Base-by-base conservation (phyloP, 2,888 invertebrate genomes). In the Cerastoderma edule region DNA sequence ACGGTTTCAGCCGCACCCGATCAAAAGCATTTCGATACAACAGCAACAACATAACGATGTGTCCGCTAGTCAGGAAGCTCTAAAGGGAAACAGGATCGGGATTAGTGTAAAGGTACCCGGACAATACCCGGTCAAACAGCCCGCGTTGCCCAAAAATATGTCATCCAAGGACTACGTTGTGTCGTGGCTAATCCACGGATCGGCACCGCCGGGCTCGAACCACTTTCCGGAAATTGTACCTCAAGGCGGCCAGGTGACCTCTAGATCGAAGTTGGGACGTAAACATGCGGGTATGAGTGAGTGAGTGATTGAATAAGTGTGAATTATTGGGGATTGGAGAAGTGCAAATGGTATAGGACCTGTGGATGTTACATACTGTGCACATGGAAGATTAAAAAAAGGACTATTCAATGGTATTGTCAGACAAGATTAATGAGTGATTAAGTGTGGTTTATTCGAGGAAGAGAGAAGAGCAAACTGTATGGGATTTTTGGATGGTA, bases 111-210 rank as follows among this genome's bases (percentile, higher is more conserved):
- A 67, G 65, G 66, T 84, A 10, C 78, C 84, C 6, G 78, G 78
- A 75, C 80, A 85, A 54, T 78, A 74, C 39, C 78, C 83, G 0
- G 19, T 60, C 32, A 66, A 53, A 30, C 60, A 66, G 13, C 80
- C 80, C 3, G 66, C 64, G 16, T 68, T 85, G 30, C 86, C 86
- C 1, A 77, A 80, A 35, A 72, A 85, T 32, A 81, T 86, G 80
- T 78, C 83, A 8, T 85, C 85, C 1, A 85, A 85, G 67, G 85
- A 86, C 35, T 85, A 85, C 72, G 84, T 87, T 1, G 83, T 85
- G 85, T 79, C 83, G 2, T 87, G 87, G 87, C 70, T 87, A 4
- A 76, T 83, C n/a, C 85, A 86, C 66, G 87, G 86, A 0, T 87
- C 86, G 8, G 85, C 76, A 48, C 87, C 87, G 13, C 53, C 63